Evolutionary conservation across 2,797 vertebrate species (phyloP).

Genomic region (Macropus fuliginosus): DNA sequence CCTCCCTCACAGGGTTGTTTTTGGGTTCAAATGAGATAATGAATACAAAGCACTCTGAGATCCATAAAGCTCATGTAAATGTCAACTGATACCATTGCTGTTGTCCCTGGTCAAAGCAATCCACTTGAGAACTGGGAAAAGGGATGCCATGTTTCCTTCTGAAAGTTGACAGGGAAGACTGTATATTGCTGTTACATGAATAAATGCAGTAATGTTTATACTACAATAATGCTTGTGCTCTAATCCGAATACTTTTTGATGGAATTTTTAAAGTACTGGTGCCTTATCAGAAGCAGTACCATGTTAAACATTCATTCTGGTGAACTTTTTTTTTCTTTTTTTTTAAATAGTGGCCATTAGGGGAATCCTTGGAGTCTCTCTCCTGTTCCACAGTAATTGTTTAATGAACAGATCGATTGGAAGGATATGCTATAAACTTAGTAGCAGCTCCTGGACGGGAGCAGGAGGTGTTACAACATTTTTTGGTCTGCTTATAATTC

Average conservation of each 20-base stretch:
- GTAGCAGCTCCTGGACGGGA: neutral
- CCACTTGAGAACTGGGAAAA: neutral
- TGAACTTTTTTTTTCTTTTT: conserved; percentile 37
- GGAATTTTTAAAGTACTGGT: neutral
- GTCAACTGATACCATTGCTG: neutral
- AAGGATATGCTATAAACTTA: neutral
- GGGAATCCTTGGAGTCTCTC: neutral
- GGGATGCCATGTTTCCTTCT: neutral
- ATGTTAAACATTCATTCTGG: neutral
- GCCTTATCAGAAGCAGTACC: neutral
- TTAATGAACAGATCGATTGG: neutral
- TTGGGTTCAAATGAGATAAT: neutral
- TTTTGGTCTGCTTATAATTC: conserved; percentile 26
- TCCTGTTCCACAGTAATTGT: conserved; percentile 3
- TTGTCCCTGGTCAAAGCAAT: neutral
- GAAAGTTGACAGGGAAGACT: neutral
- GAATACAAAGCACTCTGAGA: neutral
- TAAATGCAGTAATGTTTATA: neutral
- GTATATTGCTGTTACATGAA: neutral
- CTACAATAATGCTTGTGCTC: neutral
- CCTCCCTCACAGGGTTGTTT: neutral
- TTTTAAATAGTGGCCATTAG: conserved; percentile 12
- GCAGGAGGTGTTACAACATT: conserved; percentile 12
- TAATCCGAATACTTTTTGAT: neutral
- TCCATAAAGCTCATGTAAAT: neutral